phyloP scores from a whole-genome alignment of 2,888 invertebrate species.

The Drosophila antonietae region DNA sequence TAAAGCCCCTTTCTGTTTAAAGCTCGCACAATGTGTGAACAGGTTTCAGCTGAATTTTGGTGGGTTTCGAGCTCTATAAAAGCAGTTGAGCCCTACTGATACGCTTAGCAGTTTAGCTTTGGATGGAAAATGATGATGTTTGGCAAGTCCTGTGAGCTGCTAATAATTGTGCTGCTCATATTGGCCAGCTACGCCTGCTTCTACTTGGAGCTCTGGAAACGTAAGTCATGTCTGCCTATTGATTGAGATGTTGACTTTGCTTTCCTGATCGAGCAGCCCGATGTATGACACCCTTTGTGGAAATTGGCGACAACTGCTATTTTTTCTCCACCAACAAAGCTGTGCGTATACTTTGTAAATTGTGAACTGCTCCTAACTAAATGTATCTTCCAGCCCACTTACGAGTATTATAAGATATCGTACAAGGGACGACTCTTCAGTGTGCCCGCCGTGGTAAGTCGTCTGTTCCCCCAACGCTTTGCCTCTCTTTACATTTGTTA shows the following conservation, averaged over 20 bases:
- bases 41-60: neutral
- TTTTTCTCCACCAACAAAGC: conserved; percentile 65
- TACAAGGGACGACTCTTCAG: conserved; percentile 59
- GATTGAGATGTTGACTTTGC: neutral
- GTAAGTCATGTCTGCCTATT: conserved; percentile 33
- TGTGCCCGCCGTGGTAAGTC: conserved; percentile 58
- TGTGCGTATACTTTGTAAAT: conserved; percentile 34
- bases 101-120: conserved; percentile 16
- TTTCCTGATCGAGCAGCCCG: conserved; percentile 28
- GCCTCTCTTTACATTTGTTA: neutral
- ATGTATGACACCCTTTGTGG: conserved; percentile 61
- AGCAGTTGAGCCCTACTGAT: neutral
- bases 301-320: conserved; percentile 54
- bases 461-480: neutral
- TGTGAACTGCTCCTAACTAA: neutral
- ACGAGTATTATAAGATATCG: conserved; percentile 61
- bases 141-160: conserved; percentile 28
- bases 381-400: conserved; percentile 41
- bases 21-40: neutral
- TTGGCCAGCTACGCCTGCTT: conserved; percentile 44
- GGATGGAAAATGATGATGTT: conserved; percentile 6
- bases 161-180: conserved; percentile 40
- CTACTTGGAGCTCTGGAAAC: conserved; percentile 38
- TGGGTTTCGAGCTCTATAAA: conserved; percentile 26
- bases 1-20: neutral